These are phyloP conservation scores for Phaenicophaeus curvirostris DNA, from an alignment of 2,797 vertebrate genomes.

Conservation along the genomic window DNA sequence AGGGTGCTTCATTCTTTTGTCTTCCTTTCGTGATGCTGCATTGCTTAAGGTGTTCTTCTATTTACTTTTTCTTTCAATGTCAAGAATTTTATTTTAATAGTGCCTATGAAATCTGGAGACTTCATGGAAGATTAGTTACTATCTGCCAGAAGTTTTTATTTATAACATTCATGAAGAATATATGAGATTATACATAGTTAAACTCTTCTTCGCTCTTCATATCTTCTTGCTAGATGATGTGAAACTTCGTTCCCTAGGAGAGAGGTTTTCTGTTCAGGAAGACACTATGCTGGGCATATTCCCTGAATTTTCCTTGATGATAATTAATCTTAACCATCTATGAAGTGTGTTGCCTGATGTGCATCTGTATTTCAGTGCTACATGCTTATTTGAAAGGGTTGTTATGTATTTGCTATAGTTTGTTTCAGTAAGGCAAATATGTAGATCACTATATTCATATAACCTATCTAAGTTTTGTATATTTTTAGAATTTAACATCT, in stretches of 20 bases:
- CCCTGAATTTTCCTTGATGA: background rate
- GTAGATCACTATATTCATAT: background rate
- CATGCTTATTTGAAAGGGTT: background rate
- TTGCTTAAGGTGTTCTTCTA: background rate
- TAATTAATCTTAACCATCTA: background rate
- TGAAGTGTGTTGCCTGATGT: background rate
- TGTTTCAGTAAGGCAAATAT: background rate
- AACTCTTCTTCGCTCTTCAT: background rate
- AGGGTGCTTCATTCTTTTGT: background rate
- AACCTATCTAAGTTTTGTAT: background rate
- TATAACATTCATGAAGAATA: slow-evolving; percentile 8
- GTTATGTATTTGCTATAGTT: background rate
- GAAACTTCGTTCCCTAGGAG: background rate
- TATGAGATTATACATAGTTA: background rate
- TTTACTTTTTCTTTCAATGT: background rate
- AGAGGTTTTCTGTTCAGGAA: background rate
- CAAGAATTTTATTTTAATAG: slow-evolving; percentile 23
- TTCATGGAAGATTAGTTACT: background rate
- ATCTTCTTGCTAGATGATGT: background rate
- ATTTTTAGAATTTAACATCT: background rate
- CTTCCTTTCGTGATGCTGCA: background rate
- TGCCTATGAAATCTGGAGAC: background rate
- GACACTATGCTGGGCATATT: background rate
- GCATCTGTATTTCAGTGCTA: background rate
- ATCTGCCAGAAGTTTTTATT: slow-evolving; percentile 25